phyloP scores from a whole-genome alignment of 2,113 vertebrate genomes.

The Tetrax tetrax region DNA sequence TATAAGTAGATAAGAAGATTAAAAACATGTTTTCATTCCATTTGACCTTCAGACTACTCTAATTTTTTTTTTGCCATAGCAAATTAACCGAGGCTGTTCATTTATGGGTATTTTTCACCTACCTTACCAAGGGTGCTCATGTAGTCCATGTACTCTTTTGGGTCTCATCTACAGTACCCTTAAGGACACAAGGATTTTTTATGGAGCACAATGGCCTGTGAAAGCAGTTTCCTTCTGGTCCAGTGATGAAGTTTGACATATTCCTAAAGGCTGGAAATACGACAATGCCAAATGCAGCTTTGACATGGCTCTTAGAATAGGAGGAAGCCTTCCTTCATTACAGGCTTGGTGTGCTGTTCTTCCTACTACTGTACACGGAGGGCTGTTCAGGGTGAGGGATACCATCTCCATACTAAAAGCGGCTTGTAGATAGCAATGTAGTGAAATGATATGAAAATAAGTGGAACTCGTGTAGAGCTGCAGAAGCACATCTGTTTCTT shows the following conservation, averaged over 20 bases:
- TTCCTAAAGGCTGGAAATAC: background rate
- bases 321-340: background rate
- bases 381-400: background rate
- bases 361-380: background rate
- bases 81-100: slow-evolving; percentile 1
- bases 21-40: slow-evolving; percentile 39
- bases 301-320: background rate
- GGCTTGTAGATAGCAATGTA: background rate
- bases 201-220: background rate
- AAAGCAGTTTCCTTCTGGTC: background rate
- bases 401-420: background rate
- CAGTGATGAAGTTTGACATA: background rate
- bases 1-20: slow-evolving; percentile 62
- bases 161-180: background rate
- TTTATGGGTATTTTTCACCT: background rate
- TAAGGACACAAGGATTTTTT: background rate
- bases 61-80: background rate
- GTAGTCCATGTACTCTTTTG: background rate
- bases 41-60: slow-evolving; percentile 45
- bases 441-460: background rate
- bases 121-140: background rate
- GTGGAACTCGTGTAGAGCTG: background rate
- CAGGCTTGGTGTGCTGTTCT: background rate
- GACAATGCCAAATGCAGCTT: background rate
- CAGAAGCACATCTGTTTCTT: background rate